These are phyloP conservation scores for Takifugu bimaculatus DNA, from an alignment of 2,113 vertebrate species.

Conservation along the genomic window DNA sequence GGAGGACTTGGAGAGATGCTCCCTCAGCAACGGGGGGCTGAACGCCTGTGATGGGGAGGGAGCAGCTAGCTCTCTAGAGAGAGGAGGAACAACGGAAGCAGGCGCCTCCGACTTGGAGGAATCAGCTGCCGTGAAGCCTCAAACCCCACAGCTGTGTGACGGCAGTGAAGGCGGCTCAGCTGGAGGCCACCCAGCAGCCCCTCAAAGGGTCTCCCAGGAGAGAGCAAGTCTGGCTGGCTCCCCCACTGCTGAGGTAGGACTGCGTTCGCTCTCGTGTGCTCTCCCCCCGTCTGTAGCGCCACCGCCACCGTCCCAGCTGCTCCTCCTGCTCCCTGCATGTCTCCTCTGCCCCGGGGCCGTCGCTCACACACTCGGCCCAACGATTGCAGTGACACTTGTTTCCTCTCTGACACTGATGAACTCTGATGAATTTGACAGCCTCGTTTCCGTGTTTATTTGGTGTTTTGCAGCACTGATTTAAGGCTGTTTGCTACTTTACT, in stretches of 20 bases:
- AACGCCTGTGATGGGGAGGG: conserved; percentile 17
- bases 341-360: conserved; percentile 53
- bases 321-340: conserved; percentile 22
- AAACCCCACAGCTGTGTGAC: conserved; percentile 20
- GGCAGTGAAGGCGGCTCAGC: conserved; percentile 16
- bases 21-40: conserved; percentile 36
- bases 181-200: conserved; percentile 8
- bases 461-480: neutral
- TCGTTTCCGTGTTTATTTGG: conserved; percentile 8
- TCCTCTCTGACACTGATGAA: too few species aligned
- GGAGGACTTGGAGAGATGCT: conserved; percentile 49
- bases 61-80: conserved; percentile 33
- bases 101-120: conserved; percentile 23
- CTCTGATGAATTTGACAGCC: neutral
- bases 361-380: neutral
- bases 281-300: neutral
- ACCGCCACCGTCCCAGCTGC: neutral
- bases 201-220: neutral
- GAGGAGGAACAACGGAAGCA: conserved; percentile 22
- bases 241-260: conserved; percentile 60
- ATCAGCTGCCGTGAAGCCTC: conserved; percentile 3
- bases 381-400: neutral
- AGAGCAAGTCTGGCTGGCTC: conserved; percentile 1
- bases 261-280: conserved; percentile 37
- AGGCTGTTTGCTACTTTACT: neutral